phyloP scores from a whole-genome alignment of 2,888 invertebrate genomes.

The Dryomyza anilis region DNA sequence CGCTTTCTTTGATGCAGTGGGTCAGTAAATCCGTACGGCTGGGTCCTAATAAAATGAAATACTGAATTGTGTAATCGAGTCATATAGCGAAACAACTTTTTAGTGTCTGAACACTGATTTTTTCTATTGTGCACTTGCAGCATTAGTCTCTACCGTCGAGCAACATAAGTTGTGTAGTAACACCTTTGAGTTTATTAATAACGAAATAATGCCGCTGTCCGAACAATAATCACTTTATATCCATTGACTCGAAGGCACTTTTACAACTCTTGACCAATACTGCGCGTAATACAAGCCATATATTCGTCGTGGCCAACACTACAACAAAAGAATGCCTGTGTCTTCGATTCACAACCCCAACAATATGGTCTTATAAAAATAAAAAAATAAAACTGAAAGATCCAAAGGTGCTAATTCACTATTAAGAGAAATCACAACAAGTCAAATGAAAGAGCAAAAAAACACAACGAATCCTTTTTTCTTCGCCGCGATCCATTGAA shows the following conservation, averaged over 20 bases:
- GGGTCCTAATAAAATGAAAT: neutral
- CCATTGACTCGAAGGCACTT: slow-evolving; percentile 25
- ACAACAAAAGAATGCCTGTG: neutral
- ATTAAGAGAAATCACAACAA: slow-evolving; percentile 36
- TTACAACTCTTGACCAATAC: too few relatives aligned
- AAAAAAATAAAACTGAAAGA: too few relatives aligned
- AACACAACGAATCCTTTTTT: slow-evolving; percentile 34
- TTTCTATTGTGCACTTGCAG: too few relatives aligned
- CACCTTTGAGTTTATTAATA: slow-evolving; percentile 4
- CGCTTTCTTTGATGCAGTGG: neutral
- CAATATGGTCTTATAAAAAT: too few relatives aligned
- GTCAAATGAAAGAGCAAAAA: slow-evolving; percentile 35
- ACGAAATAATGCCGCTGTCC: neutral
- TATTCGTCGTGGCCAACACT: neutral
- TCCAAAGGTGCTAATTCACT: slow-evolving; percentile 43
- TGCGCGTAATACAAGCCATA: neutral
- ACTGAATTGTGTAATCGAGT: slow-evolving; percentile 4
- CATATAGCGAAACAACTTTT: too few relatives aligned
- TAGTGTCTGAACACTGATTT: too few relatives aligned
- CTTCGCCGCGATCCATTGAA: slow-evolving; percentile 22
- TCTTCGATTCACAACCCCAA: neutral
- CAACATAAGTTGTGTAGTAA: too few relatives aligned
- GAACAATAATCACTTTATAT: slow-evolving; percentile 31
- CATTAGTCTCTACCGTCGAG: too few relatives aligned
- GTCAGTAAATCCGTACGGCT: neutral